Conservation (phyloP, 2,797 vertebrate species). For the Argyrosomus regius region DNA sequence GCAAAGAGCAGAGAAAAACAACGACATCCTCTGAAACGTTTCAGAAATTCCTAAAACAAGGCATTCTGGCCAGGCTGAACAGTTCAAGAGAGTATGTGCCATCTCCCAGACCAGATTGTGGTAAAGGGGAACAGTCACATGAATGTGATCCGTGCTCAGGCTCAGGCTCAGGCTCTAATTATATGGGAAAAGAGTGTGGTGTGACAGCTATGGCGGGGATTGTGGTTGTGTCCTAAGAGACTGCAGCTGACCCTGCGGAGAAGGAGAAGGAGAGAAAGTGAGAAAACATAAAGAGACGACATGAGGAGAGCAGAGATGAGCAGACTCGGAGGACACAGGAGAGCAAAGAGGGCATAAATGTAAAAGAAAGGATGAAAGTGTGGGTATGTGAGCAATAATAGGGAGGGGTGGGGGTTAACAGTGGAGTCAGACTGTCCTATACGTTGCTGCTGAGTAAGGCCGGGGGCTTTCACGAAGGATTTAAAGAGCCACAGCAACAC, state of each 20-base stretch:
- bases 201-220: slow-evolving; percentile 82
- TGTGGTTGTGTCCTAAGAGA: slow-evolving; percentile 81
- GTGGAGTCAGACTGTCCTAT: slow-evolving; percentile 77
- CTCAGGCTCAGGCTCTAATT: slow-evolving; percentile 85
- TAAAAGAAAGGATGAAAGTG: slow-evolving; percentile 24
- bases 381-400: slow-evolving; percentile 47
- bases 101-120: slow-evolving; percentile 83
- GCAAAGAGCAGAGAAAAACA: slow-evolving; percentile 58
- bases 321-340: not conserved
- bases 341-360: not conserved
- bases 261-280: slow-evolving; percentile 62
- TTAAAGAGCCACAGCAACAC: slow-evolving; percentile 83
- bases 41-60: slow-evolving; percentile 73
- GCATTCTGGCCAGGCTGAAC: slow-evolving; percentile 77
- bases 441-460: slow-evolving; percentile 79
- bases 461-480: slow-evolving; percentile 77
- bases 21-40: slow-evolving; percentile 69
- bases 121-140: slow-evolving; percentile 84
- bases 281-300: slow-evolving; percentile 58
- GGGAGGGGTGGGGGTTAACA: slow-evolving; percentile 48
- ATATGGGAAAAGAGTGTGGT: slow-evolving; percentile 85
- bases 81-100: slow-evolving; percentile 79
- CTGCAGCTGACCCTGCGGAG: slow-evolving; percentile 78
- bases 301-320: slow-evolving; percentile 26
- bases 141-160: slow-evolving; percentile 84